Percentiles rank a stretch among this genome's conserved stretches.
phyloP scores from a whole-genome alignment of 2,113 vertebrate species.

The Callipepla squamata region DNA sequence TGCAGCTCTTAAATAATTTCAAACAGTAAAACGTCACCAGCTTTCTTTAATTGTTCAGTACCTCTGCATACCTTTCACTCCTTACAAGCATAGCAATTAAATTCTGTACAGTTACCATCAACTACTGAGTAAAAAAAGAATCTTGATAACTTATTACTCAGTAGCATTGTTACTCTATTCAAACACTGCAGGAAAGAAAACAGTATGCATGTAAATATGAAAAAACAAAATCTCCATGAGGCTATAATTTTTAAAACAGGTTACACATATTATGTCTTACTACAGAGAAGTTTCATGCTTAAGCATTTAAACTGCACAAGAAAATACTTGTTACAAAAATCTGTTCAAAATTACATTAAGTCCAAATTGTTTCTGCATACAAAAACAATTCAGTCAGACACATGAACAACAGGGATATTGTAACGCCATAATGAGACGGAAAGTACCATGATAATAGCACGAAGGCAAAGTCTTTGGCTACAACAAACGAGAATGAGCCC shows the following conservation, averaged over 20 bases:
- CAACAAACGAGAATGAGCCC: no score
- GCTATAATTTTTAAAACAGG: neutral
- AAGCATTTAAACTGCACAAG: neutral
- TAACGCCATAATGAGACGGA: no score
- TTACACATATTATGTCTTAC: neutral
- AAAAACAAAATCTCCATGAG: neutral
- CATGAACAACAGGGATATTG: rapidly evolving
- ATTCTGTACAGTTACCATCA: neutral
- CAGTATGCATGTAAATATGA: neutral
- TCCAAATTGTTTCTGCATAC: neutral
- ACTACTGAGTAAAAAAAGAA: neutral
- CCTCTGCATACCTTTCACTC: neutral
- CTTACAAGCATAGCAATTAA: neutral
- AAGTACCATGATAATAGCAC: no score
- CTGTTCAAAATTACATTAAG: neutral
- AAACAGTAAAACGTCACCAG: neutral
- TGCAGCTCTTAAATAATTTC: neutral
- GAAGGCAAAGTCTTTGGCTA: no score
- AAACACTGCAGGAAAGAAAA: neutral
- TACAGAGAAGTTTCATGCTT: neutral
- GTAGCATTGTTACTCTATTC: neutral
- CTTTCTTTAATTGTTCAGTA: neutral
- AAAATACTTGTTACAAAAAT: neutral
- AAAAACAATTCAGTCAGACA: neutral
- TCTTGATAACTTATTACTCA: neutral